Conservation (phyloP, 2,113 vertebrate genomes). For the Xiphophorus maculatus region DNA sequence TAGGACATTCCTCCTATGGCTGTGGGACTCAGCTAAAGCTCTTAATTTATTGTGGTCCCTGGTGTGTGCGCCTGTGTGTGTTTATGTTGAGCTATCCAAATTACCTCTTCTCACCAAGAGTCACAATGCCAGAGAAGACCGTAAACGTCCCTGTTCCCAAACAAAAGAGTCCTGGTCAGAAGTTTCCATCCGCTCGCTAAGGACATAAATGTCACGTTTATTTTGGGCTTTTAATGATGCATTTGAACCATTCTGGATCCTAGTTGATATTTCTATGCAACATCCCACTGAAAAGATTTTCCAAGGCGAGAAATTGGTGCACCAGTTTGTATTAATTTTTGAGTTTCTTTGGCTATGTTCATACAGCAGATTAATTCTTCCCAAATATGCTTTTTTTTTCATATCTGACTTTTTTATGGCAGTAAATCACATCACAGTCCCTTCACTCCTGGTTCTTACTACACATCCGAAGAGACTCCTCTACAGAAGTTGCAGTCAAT, state of each 20-base stretch:
- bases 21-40: slow-evolving; percentile 44
- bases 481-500: too few relatives aligned
- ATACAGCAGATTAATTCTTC: too few relatives aligned
- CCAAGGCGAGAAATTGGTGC: neutral
- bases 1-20: slow-evolving; percentile 45
- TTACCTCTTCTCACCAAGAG: slow-evolving; percentile 50
- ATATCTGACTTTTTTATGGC: too few relatives aligned
- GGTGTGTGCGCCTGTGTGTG: slow-evolving; percentile 27
- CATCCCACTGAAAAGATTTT: too few relatives aligned
- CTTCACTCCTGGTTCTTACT: too few relatives aligned
- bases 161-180: neutral
- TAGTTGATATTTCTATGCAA: neutral
- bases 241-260: neutral
- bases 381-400: too few relatives aligned
- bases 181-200: neutral
- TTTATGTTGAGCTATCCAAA: slow-evolving; percentile 31
- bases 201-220: neutral
- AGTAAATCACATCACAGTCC: too few relatives aligned
- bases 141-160: slow-evolving; percentile 35
- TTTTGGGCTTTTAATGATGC: neutral
- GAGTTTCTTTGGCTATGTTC: too few relatives aligned
- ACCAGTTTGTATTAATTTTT: neutral
- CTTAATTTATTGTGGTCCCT: slow-evolving; percentile 63
- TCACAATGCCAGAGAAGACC: slow-evolving; percentile 21
- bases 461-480: too few relatives aligned